A percentile compares a stretch with the other conserved stretches of the same genome.
These are phyloP conservation scores for Melanotaenia maccullochi DNA, from an alignment of 2,797 vertebrate species.

Conservation along the genomic window DNA sequence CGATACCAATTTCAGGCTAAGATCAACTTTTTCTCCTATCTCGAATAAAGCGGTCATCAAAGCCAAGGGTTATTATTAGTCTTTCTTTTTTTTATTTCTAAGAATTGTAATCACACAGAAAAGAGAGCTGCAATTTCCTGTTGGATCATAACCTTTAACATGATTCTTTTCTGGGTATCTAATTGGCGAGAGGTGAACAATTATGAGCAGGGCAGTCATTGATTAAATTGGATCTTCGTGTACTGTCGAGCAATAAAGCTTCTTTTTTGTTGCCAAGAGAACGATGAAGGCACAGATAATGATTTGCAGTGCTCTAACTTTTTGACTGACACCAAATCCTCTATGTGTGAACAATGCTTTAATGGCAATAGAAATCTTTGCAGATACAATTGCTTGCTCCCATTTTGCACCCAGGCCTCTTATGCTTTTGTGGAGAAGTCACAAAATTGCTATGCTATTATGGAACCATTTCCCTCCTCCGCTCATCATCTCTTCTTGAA, in stretches of 20 bases:
- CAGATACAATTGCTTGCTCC: slow-evolving; percentile 71
- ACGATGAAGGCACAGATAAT: slow-evolving; percentile 40
- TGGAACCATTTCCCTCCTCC: slow-evolving; percentile 57
- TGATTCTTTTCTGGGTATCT: slow-evolving; percentile 54
- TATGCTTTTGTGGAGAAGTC: slow-evolving; percentile 71
- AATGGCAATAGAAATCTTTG: slow-evolving; percentile 76
- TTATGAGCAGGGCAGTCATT: slow-evolving; percentile 63
- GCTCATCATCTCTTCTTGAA: slow-evolving; percentile 68
- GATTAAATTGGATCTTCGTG: slow-evolving; percentile 50
- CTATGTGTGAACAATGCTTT: slow-evolving; percentile 69
- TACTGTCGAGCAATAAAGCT: slow-evolving; percentile 46
- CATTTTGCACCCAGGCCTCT: slow-evolving; percentile 74
- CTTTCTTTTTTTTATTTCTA: slow-evolving; percentile 24
- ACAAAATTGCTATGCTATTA: slow-evolving; percentile 77
- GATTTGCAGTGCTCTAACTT: slow-evolving; percentile 50
- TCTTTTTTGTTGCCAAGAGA: slow-evolving; percentile 35
- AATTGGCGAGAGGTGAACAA: slow-evolving; percentile 55
- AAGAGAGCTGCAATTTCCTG: slow-evolving; percentile 58
- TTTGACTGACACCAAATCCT: slow-evolving; percentile 71
- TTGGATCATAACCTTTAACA: slow-evolving; percentile 58
- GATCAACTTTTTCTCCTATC: slow-evolving; percentile 12
- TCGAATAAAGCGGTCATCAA: slow-evolving; percentile 23
- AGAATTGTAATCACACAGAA: slow-evolving; percentile 47
- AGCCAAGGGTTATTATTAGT: slow-evolving; percentile 27
- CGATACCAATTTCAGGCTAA: slow-evolving; percentile 20